Evolutionary conservation across 2,113 vertebrate genomes (phyloP), one percentile per base, ranked within the genome.

Genomic region (Natator depressus): DNA sequence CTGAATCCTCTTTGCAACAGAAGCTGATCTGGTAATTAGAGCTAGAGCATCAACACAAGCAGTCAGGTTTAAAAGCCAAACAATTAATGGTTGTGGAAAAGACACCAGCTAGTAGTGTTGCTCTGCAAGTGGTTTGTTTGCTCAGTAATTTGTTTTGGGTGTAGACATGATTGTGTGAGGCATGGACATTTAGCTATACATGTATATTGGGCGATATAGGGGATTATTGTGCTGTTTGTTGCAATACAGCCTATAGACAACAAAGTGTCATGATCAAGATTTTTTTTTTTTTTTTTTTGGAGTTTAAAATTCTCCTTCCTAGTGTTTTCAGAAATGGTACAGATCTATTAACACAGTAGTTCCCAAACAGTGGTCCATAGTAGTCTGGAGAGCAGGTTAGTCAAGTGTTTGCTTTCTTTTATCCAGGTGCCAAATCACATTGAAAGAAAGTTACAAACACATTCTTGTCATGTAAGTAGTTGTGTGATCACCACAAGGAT

Each of bases 91-190:
- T 19, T 53, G 46, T n/a, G 31, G 46, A 35, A 51, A n/a, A 62
- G n/a, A 27, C 42, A 47, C 25, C 75, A 35, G 46, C 16, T 69
- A 47, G 57, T 85, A 46, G 49, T 96, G 93, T 78, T 85, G 95
- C 96, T 88, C 86, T 93, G 88, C 84, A 95, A 96, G 95, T 78
- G 90, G 91, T 94, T 96, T 95, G 91, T 96, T 94, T 93, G 87
- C 54, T 72, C 80, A 49, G 50, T 29, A 89, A 90, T 85, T 97
- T 95, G 89, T 95, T 94, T 89, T 54, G 84, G 42, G 89, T 95
- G 82, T 85, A 95, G 84, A 88, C 50, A 49, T 89, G 87, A 96
- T 93, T 76, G 91, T 31, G 62, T 65, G 53, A 87, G 89, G 75
- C 47, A 94, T 94, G 84, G 81, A 94, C 92, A 76, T 85, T 94